Evolutionary conservation across 2,888 invertebrate genomes (phyloP), one percentile per base, ranked within the genome.

Genomic region (Beris chalybata): DNA sequence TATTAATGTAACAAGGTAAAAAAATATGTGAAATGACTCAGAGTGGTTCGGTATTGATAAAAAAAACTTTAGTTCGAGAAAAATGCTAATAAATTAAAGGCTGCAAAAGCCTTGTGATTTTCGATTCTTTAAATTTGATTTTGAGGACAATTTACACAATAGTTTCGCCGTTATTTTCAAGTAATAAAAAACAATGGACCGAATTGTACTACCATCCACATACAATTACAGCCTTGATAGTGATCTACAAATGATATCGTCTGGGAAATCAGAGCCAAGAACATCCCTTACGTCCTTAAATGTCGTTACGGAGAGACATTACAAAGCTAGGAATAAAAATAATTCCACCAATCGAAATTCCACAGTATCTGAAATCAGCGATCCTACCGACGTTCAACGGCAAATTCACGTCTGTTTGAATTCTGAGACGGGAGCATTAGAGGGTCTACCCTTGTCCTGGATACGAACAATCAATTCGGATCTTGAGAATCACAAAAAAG

Each of bases 381-480:
- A 61, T 32, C 61, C 61, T 9, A 22, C 50, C n/a, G 61, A 50
- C 13, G 50, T 61, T 38, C 50, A 61, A 22, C 61, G 61, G 4
- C 61, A 52, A 4, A 38, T 61, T 31, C 61, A 61, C n/a, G 61
- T 61, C 5, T 61, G 22, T 52, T 50, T 50, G 3, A 61, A 61
- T 38, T 13, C 50, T 4, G 61, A 61, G 6, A 52, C 61, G 1
- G 61, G 61, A 3, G 61, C 61, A 5, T 38, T 61, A 15, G 61
- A 61, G 22, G 61, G 61, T 5, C 32, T 61, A 4, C 61, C 61
- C 48, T 52, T 61, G 31, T 61, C 61, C 38, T 61, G 61, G 61
- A 38, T 52, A 4, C 50, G 52, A 38, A 50, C 52, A 13, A 47
- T 61, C 5, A 38, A 61, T 13, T 15, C 61, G 11, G 61, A 52